Conservation (phyloP, 2,888 invertebrate genomes). For the Nezara viridula region DNA sequence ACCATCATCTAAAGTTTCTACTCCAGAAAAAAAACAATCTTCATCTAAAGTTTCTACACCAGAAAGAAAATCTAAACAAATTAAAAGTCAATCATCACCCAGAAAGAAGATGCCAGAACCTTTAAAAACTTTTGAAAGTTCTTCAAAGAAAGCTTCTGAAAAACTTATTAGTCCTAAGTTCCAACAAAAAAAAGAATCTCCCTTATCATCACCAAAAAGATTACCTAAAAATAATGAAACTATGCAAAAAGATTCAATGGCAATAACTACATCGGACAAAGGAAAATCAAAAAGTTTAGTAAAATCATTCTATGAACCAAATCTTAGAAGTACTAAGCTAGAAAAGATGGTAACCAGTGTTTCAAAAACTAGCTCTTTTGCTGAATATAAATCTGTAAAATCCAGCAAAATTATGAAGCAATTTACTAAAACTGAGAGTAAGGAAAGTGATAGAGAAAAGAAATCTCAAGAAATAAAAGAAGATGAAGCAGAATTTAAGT, state of each 20-base stretch:
- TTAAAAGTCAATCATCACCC: conserved; percentile 18
- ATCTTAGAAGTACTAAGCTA: neutral
- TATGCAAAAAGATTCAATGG: neutral
- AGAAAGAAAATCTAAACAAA: conserved; percentile 5
- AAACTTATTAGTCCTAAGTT: neutral
- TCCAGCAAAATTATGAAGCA: neutral
- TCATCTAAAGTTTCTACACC: conserved; percentile 48
- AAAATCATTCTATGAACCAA: conserved; percentile 1
- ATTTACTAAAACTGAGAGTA: neutral
- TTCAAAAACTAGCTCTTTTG: neutral
- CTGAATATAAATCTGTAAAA: neutral
- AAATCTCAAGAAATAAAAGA: conserved; percentile 12
- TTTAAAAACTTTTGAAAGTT: neutral
- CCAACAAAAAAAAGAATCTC: neutral
- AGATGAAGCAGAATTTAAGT: conserved; percentile 7
- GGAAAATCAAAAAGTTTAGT: neutral
- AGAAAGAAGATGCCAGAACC: neutral
- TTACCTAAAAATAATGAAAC: neutral
- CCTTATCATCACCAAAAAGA: conserved; percentile 11
- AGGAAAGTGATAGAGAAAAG: conserved; percentile 5
- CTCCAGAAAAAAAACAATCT: conserved; percentile 23
- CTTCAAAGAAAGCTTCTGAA: neutral
- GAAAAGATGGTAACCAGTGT: neutral
- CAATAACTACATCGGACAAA: neutral
- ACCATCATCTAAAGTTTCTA: conserved; percentile 37